Evolutionary conservation across 2,113 vertebrate species (phyloP), one percentile per base, ranked within the genome.

Genomic region (Serilophus lunatus): DNA sequence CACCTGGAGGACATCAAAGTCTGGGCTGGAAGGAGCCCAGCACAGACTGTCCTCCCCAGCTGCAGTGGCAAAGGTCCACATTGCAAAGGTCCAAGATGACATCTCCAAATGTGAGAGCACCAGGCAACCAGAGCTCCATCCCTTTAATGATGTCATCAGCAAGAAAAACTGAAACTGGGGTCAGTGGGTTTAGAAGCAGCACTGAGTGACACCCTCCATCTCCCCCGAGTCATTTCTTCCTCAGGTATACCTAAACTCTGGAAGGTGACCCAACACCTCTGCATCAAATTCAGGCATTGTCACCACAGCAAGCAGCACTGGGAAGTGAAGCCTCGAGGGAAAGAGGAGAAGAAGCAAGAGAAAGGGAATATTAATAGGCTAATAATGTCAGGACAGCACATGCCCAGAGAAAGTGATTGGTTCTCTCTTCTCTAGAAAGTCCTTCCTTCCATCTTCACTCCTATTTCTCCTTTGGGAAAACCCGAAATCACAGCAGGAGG

Each of bases 401-500:
- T 0, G 3, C 7, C 13, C 1, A 1, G 61, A 70, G 50, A 78
- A n/a, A 53, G 16, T 14, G 60, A 50, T 42, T 3, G 15, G 10
- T 69, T 28, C 11, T 56, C 50, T 65, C n/a, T 65, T 53, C 53
- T 71, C 76, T 51, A 69, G 71, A 65, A 88, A 93, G 68, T 15
- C 36, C 72, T 78, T 36, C 45, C 4, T 16, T 82, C 64, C 56
- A 14, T 57, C 78, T 63, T n/a, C 31, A 36, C 19, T 79, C 33
- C 18, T 56, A 12, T 44, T 77, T 74, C 45, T 93, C 60, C 69
- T 36, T 86, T 57, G 69, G 60, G 74, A 87, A 86, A 65, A 89
- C 7, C 31, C 0, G 0, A 47, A 13, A 5, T 5, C 0, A 0
- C 33, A 18, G 70, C 35, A 14, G 49, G 35, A 60, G 38, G 7